These are phyloP conservation scores for Caenorhabditis sulstoni DNA, from an alignment of 2,888 invertebrate genomes.

Conservation along the genomic window DNA sequence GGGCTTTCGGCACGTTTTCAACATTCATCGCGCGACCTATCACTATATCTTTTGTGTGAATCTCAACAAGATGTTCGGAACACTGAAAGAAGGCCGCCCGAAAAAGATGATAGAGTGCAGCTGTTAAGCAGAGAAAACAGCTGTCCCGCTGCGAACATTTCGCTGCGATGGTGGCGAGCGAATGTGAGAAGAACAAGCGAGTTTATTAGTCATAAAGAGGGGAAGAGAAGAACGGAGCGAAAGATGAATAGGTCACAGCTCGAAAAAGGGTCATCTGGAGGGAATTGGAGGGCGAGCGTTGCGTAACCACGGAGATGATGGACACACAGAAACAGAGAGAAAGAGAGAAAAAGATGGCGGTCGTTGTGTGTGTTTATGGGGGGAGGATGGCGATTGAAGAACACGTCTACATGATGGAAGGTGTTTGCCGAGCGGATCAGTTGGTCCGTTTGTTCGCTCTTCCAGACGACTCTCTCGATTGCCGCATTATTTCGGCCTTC, in stretches of 20 bases:
- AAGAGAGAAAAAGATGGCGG: neutral
- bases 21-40: no score
- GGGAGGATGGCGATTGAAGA: neutral
- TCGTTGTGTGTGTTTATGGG: neutral
- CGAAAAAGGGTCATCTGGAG: neutral
- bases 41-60: no score
- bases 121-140: constrained; percentile 15
- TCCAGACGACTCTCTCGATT: constrained; percentile 21
- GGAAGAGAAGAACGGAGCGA: neutral
- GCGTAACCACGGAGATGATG: constrained; percentile 1
- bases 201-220: constrained; percentile 10
- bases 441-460: constrained; percentile 5
- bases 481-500: constrained; percentile 31
- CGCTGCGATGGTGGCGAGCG: constrained; percentile 7
- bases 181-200: constrained; percentile 2
- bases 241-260: no score
- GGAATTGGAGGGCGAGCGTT: neutral
- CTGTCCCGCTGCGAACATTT: constrained; percentile 10
- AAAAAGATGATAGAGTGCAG: constrained; percentile 15
- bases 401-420: neutral
- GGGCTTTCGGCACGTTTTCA: no score
- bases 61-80: neutral
- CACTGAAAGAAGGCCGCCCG: neutral
- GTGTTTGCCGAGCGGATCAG: neutral
- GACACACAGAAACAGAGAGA: neutral